Conservation (phyloP, 2,797 vertebrate genomes). For the Heliangelus exortis region DNA sequence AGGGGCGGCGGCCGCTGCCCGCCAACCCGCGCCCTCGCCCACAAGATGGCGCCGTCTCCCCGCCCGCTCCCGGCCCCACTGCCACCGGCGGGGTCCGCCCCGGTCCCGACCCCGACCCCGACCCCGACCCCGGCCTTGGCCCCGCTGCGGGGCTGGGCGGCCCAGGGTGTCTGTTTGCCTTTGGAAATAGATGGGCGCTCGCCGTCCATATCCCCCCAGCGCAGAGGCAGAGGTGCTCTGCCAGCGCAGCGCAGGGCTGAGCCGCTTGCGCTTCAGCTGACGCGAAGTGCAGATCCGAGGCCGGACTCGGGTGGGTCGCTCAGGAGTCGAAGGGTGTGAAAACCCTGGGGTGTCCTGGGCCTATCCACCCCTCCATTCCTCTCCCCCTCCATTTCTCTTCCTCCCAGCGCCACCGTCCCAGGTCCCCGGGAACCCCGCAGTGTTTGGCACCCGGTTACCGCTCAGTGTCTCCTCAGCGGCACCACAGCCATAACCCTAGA, state of each 20-base stretch:
- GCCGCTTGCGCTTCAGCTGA: no score
- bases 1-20: not conserved
- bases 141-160: not conserved
- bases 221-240: not conserved
- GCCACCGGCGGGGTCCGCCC: not conserved
- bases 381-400: not conserved
- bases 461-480: not conserved
- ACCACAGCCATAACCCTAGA: not conserved
- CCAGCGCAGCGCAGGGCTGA: not conserved
- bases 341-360: fast-evolving
- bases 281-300: no score
- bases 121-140: no score
- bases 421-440: not conserved
- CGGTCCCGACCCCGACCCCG: no score
- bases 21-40: not conserved
- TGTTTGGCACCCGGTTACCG: fast-evolving
- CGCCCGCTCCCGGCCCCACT: not conserved
- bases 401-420: not conserved
- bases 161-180: not conserved
- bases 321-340: not conserved
- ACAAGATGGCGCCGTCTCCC: conserved; percentile 54
- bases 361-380: not conserved
- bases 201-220: not conserved
- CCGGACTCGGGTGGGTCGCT: not conserved
- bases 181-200: not conserved